phyloP scores from a whole-genome alignment of 2,888 invertebrate genomes.

The Diplolepis rosae region DNA sequence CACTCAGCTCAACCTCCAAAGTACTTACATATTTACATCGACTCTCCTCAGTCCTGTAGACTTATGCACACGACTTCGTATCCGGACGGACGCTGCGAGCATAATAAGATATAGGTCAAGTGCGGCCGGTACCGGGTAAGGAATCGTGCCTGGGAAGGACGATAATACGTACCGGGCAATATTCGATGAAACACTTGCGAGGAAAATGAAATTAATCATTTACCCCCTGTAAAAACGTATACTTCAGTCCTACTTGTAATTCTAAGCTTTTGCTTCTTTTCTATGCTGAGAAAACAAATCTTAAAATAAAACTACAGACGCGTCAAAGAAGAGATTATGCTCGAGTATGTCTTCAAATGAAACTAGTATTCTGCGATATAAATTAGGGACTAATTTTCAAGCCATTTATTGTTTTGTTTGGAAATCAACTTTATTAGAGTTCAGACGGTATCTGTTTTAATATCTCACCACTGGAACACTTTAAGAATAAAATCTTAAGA shows the following conservation, averaged over 20 bases:
- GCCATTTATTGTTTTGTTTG: no score
- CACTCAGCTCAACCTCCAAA: constrained; percentile 7
- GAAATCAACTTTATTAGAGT: no score
- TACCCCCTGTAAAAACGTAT: neutral
- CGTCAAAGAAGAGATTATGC: no score
- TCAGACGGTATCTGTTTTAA: no score
- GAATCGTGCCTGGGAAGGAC: constrained; percentile 43
- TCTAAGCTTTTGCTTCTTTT: neutral
- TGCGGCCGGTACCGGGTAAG: constrained; percentile 70
- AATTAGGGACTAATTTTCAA: no score
- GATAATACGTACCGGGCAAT: constrained; percentile 23
- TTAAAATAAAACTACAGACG: neutral
- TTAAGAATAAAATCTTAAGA: no score
- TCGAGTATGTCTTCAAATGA: no score
- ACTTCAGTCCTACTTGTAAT: constrained; percentile 4
- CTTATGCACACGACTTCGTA: constrained; percentile 52
- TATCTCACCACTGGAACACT: no score
- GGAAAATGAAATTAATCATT: constrained; percentile 25
- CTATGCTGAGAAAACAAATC: neutral
- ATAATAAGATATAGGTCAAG: constrained; percentile 73
- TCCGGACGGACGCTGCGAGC: constrained; percentile 71
- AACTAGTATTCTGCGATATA: no score
- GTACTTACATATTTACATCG: neutral
- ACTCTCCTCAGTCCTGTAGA: neutral
- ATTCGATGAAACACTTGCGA: constrained; percentile 24